phyloP scores from a whole-genome alignment of 2,888 invertebrate genomes.

The Tachina fera region DNA sequence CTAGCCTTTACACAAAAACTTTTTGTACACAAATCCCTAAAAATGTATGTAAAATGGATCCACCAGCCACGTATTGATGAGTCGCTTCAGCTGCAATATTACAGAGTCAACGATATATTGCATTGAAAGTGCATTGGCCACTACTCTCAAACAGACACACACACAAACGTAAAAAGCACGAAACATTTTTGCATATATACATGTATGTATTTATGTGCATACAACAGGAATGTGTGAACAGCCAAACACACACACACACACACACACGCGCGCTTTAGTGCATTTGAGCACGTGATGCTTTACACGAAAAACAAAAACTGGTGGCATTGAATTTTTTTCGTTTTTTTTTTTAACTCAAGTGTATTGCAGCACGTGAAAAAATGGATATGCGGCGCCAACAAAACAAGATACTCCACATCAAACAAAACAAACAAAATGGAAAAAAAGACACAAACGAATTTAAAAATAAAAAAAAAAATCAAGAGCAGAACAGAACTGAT shows the following conservation, averaged over 20 bases:
- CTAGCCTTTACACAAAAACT: no score
- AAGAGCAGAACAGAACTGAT: constrained; percentile 52
- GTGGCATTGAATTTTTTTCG: constrained; percentile 60
- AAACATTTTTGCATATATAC: not conserved
- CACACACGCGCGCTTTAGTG: constrained; percentile 24
- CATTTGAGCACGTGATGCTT: constrained; percentile 65
- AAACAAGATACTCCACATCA: constrained; percentile 67
- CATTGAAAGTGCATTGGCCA: constrained; percentile 61
- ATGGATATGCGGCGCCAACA: constrained; percentile 69
- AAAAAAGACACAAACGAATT: constrained; percentile 31
- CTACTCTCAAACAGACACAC: constrained; percentile 17
- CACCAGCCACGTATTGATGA: constrained; percentile 22
- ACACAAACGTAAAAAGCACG: constrained; percentile 34
- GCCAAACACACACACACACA: constrained; percentile 15
- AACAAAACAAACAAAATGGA: constrained; percentile 25
- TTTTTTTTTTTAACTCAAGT: constrained; percentile 46
- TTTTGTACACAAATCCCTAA: no score
- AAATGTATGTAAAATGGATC: not conserved
- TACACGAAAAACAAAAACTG: constrained; percentile 55
- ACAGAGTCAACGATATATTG: constrained; percentile 44
- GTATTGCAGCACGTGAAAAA: constrained; percentile 69
- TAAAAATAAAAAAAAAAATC: constrained; percentile 37
- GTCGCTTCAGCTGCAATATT: constrained; percentile 55
- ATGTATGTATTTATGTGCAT: not conserved
- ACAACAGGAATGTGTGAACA: constrained; percentile 33